Conservation (phyloP, 2,797 vertebrate genomes). For the Picus viridis region DNA sequence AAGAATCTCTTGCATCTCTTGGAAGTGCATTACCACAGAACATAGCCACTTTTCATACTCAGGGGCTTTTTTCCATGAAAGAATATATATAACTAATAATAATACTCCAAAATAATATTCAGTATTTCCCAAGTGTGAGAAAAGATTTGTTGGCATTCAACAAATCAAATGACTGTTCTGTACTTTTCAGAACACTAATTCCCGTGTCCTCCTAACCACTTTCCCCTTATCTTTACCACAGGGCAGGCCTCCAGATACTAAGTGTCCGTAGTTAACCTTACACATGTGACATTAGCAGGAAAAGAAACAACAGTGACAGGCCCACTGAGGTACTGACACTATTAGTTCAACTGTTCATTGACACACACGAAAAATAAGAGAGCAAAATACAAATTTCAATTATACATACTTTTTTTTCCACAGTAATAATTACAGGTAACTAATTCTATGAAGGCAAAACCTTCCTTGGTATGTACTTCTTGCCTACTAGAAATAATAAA, state of each 20-base stretch:
- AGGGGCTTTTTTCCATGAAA: not conserved
- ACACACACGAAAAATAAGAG: not conserved
- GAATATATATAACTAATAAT: not conserved
- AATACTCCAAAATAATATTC: not conserved
- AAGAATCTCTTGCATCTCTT: not conserved
- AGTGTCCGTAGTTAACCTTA: not conserved
- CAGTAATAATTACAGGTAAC: not conserved
- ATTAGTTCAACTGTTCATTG: not conserved
- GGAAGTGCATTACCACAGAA: not conserved
- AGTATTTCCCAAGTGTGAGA: not conserved
- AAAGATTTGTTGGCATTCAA: not conserved
- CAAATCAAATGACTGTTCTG: not conserved
- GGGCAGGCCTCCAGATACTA: not conserved
- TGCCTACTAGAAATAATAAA: not conserved
- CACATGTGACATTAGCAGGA: not conserved
- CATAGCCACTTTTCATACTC: not conserved
- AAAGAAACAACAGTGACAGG: not conserved
- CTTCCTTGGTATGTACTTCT: not conserved
- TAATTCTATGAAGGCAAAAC: not conserved
- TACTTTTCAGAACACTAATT: not conserved
- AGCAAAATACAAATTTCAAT: not conserved
- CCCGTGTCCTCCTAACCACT: not conserved
- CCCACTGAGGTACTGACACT: not conserved
- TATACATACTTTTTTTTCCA: not conserved
- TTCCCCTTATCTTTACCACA: not conserved